Conservation (phyloP, 2,797 vertebrate genomes). For the Microctenopoma stevenorrisi region DNA sequence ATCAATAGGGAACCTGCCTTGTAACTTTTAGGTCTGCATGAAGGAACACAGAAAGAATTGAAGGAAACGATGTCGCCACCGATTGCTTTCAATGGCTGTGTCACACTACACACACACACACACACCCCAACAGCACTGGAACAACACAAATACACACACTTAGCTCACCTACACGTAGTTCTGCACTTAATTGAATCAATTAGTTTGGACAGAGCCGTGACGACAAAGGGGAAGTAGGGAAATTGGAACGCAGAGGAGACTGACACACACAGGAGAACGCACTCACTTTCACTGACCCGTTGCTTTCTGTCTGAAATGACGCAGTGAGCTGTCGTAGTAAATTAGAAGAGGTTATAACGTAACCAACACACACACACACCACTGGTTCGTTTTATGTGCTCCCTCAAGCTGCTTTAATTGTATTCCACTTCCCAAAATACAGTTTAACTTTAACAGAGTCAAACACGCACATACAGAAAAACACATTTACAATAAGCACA, state of each 20-base stretch:
- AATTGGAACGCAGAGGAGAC: constrained; percentile 36
- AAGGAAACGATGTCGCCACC: constrained; percentile 1
- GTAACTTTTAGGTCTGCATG: constrained; percentile 58
- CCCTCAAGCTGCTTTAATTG: constrained; percentile 39
- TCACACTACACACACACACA: constrained; percentile 16
- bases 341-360: constrained; percentile 53
- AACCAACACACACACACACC: constrained; percentile 15
- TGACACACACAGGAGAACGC: not conserved
- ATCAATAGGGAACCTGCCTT: constrained; percentile 47
- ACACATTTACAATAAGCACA: not conserved
- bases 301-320: constrained; percentile 26
- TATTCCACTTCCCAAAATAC: constrained; percentile 48
- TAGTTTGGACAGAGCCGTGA: constrained; percentile 38
- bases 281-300: not conserved
- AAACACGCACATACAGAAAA: not conserved
- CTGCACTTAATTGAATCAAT: constrained; percentile 32
- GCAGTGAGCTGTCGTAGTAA: constrained; percentile 40
- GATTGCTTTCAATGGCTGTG: not conserved
- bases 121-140: not conserved
- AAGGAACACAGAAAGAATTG: constrained; percentile 21
- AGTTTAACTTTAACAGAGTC: constrained; percentile 42
- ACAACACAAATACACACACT: not conserved
- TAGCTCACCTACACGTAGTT: not conserved
- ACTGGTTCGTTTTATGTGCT: constrained; percentile 8
- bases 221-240: constrained; percentile 17